These are phyloP conservation scores for Acronicta alni DNA, from an alignment of 2,888 invertebrate species.

Conservation along the genomic window DNA sequence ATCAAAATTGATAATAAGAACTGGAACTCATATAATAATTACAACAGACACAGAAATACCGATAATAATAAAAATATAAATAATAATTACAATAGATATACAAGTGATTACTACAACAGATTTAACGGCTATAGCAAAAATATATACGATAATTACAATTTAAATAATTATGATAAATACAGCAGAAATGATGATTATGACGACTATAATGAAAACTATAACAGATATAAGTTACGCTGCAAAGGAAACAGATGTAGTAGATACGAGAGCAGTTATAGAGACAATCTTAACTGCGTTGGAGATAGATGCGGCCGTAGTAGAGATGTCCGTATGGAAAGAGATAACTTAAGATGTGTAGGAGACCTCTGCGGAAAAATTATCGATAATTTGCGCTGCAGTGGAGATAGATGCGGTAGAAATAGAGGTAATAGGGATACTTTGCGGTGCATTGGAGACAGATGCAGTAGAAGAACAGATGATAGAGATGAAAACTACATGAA, in stretches of 20 bases:
- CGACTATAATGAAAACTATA: neutral
- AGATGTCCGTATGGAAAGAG: conserved; percentile 1
- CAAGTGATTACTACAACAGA: neutral
- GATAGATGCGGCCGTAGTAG: conserved; percentile 1
- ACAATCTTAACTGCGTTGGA: neutral
- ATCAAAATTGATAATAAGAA: neutral
- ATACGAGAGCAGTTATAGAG: conserved; percentile 6
- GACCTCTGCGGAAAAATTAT: no score
- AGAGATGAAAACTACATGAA: conserved; percentile 3
- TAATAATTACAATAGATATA: conserved; percentile 4
- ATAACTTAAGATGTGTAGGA: neutral
- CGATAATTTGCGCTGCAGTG: conserved; percentile 12
- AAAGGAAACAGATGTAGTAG: conserved; percentile 8
- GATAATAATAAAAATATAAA: conserved; percentile 7
- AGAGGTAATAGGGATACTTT: neutral
- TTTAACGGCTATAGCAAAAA: conserved; percentile 1
- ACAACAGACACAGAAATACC: neutral
- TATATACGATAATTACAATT: conserved; percentile 4
- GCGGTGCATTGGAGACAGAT: conserved; percentile 10
- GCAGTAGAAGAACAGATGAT: conserved; percentile 3
- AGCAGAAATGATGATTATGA: neutral
- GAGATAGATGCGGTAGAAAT: conserved; percentile 23
- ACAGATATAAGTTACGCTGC: conserved; percentile 6
- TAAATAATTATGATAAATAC: conserved; percentile 7
- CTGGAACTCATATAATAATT: no score